phyloP scores from a whole-genome alignment of 2,113 vertebrate species.

The Rhinolophus sinicus region DNA sequence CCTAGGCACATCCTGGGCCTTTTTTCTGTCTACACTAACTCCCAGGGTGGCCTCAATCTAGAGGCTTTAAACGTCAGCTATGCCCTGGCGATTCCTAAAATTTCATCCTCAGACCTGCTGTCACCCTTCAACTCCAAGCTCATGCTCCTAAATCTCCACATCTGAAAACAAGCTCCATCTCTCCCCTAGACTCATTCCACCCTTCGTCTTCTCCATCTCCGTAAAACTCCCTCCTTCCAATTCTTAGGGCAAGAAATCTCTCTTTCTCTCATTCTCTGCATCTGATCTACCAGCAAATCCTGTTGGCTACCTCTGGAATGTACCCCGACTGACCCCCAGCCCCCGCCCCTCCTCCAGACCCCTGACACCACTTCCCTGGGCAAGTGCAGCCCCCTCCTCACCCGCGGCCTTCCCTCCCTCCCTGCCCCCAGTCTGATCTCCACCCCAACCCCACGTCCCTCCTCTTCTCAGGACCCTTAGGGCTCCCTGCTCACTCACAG shows the following conservation, averaged over 20 bases:
- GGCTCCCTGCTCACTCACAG: neutral
- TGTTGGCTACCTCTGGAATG: neutral
- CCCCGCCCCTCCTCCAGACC: neutral
- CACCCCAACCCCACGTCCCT: neutral
- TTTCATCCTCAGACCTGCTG: neutral
- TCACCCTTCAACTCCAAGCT: neutral
- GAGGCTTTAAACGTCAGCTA: neutral
- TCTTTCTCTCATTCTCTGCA: neutral
- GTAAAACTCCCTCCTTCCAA: neutral
- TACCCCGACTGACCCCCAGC: neutral
- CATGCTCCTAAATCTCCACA: neutral
- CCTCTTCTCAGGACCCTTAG: neutral
- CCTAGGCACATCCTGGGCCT: neutral
- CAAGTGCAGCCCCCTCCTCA: accelerated
- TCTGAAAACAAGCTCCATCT: neutral
- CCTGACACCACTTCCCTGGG: neutral
- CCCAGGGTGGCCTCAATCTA: neutral
- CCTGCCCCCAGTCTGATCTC: neutral
- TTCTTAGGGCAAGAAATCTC: neutral
- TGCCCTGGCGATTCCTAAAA: neutral
- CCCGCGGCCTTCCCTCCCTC: neutral
- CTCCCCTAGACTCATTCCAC: neutral
- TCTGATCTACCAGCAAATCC: neutral
- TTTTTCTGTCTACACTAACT: too few species aligned
- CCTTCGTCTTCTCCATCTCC: neutral